Evolutionary conservation across 2,888 invertebrate genomes (phyloP).

Genomic region (Eupithecia dodoneata): DNA sequence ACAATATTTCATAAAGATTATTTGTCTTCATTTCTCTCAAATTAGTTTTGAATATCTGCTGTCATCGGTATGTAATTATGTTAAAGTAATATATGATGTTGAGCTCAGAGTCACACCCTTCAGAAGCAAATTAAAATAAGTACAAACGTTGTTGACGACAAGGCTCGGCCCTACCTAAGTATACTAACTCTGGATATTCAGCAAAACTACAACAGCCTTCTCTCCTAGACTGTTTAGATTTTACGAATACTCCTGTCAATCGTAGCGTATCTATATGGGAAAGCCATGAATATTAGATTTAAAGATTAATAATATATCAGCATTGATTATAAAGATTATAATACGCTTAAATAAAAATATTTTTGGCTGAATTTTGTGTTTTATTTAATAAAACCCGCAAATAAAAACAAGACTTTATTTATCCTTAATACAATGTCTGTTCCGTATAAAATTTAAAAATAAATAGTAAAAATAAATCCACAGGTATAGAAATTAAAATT

Average conservation of each 20-base stretch:
- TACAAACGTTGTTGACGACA: constrained; percentile 70
- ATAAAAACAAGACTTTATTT: constrained; percentile 43
- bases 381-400: constrained; percentile 55
- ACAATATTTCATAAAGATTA: not conserved
- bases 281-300: constrained; percentile 80
- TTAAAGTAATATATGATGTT: not conserved
- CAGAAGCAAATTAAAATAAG: constrained; percentile 69
- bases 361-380: constrained; percentile 80
- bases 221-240: constrained; percentile 51
- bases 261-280: constrained; percentile 69
- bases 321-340: constrained; percentile 84
- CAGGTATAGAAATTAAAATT: not conserved
- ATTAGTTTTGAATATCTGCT: not conserved
- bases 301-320: constrained; percentile 83
- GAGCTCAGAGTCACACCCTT: constrained; percentile 35
- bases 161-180: constrained; percentile 71
- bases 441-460: constrained; percentile 40
- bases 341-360: constrained; percentile 85
- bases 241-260: constrained; percentile 63
- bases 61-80: not conserved
- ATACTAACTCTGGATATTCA: constrained; percentile 67
- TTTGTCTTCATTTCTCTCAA: not conserved
- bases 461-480: constrained; percentile 34
- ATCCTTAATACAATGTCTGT: constrained; percentile 43
- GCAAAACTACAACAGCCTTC: constrained; percentile 61